Conservation (phyloP, 2,888 invertebrate species). For the Hyposoter didymator region DNA sequence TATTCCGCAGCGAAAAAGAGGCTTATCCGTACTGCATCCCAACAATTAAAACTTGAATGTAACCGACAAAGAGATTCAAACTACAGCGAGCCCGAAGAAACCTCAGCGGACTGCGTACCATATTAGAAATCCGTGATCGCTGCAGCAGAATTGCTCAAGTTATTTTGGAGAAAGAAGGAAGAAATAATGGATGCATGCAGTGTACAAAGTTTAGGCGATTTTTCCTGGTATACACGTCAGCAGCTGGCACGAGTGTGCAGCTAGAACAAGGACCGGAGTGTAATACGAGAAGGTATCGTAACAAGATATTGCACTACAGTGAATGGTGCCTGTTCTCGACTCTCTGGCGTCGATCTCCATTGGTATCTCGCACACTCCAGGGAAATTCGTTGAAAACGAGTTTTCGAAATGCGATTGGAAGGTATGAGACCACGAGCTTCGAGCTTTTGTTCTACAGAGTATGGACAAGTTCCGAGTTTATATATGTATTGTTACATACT, state of each 20-base stretch:
- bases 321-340: constrained; percentile 38
- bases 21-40: not conserved
- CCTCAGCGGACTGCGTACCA: not conserved
- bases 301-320: constrained; percentile 42
- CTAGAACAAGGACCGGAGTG: not conserved
- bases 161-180: not conserved
- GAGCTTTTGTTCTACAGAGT: constrained; percentile 21
- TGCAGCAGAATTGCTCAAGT: not conserved
- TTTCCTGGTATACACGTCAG: not conserved
- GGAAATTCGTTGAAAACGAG: constrained; percentile 70
- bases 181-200: not conserved
- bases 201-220: constrained; percentile 9
- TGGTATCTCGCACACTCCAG: constrained; percentile 58
- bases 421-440: constrained; percentile 35
- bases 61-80: not conserved
- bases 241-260: not conserved
- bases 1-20: not conserved
- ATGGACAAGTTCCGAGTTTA: constrained; percentile 37
- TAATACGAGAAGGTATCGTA: constrained; percentile 45
- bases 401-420: constrained; percentile 68
- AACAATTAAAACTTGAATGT: not conserved
- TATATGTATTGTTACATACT: constrained; percentile 6
- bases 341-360: constrained; percentile 32
- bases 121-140: not conserved
- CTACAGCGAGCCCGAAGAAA: not conserved